Base-by-base conservation (phyloP, 2,888 invertebrate species). In the Rugalucina vietnamica region DNA sequence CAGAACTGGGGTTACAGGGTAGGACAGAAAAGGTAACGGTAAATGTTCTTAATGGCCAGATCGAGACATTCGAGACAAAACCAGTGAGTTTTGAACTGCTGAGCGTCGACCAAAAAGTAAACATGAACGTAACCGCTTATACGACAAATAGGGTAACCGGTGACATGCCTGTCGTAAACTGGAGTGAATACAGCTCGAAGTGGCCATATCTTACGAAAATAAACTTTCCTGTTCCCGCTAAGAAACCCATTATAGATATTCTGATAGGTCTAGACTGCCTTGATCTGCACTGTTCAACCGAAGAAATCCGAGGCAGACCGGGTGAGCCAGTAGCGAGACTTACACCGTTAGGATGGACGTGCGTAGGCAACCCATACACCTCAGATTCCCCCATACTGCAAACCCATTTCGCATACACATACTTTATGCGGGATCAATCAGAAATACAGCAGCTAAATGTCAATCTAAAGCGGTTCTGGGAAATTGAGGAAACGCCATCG, bases 331-430 rank as follows among this genome's bases (percentile, higher is more conserved):
- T 49, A 27, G 79, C 79, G 5, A 3, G 72, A 36, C 36, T 79
- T 0, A 79, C 72, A 5, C 79, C 79, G 10, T 24, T 79, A 1
- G 79, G 72, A 1, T 72, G 79, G 79, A 73, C 73, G 1, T 79
- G 79, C 71, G 60, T 72, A 0, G 79, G 72, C 4, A 69, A 21
- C 29, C 69, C 24, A 27, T 14, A 27, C 21, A 4, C 69, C 4
- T 10, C n/a, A 5, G 5, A 27, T 12, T 14, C 5, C 4, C 12
- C 32, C 4, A 12, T 34, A 3, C 29, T 69, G 14, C 69, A 69
- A 32, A 69, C 14, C 4, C 5, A 69, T 14, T 24, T 69, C 21
- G 29, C 69, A 12, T 69, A 36, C 29, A 60, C 60, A 12, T 12
- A 60, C 29, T 69, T 69, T 36, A 5, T 27, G 29, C n/a, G 36